These are phyloP conservation scores for Tylochromis polylepis DNA, from an alignment of 2,113 vertebrate species.

Conservation along the genomic window DNA sequence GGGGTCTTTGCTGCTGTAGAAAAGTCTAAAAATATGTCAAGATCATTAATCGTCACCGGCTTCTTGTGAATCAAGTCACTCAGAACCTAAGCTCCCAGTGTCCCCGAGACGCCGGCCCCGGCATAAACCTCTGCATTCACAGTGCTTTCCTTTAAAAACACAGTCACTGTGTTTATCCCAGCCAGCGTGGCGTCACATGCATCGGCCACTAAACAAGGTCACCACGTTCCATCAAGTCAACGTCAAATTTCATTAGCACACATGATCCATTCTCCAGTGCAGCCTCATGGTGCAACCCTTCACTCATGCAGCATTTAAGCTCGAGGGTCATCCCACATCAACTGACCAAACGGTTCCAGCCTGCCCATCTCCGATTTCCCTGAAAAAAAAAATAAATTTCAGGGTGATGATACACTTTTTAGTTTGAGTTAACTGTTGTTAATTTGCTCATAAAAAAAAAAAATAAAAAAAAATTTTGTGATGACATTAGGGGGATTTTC, in stretches of 20 bases:
- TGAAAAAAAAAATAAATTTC: no score
- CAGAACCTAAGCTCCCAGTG: not conserved
- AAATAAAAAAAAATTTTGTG: no score
- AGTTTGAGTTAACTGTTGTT: no score
- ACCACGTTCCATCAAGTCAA: not conserved
- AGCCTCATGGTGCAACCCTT: not conserved
- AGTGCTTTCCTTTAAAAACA: not conserved
- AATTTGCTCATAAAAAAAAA: no score
- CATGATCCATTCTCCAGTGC: not conserved
- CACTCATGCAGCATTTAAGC: not conserved
- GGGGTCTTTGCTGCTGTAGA: not conserved
- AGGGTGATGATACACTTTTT: no score
- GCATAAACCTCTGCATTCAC: not conserved
- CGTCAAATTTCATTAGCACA: not conserved
- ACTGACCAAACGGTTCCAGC: not conserved
- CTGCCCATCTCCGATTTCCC: no score
- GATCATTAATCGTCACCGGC: constrained; percentile 26
- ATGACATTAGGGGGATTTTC: no score
- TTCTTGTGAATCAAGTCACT: not conserved
- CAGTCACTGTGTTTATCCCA: not conserved
- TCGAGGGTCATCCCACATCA: not conserved
- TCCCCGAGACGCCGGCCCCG: not conserved
- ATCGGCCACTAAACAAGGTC: not conserved
- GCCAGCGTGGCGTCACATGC: not conserved
- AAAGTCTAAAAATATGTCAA: not conserved